Percentiles rank a stretch among this genome's conserved stretches.
phyloP scores from a whole-genome alignment of 2,797 vertebrate genomes.

The Danio choprae region DNA sequence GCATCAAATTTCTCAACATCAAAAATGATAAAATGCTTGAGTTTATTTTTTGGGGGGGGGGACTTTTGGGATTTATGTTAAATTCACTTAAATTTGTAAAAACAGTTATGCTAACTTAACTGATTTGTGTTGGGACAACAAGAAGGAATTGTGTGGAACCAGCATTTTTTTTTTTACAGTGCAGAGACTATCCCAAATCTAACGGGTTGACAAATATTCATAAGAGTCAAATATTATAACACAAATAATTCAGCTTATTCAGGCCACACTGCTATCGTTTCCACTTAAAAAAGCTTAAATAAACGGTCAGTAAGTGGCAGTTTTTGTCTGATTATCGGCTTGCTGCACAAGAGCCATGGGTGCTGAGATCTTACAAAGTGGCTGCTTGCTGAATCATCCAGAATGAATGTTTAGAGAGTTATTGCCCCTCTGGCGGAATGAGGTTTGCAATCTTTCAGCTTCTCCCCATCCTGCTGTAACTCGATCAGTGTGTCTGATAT shows the following conservation, averaged over 20 bases:
- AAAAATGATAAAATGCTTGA: too few relatives aligned
- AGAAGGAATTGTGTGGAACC: too few relatives aligned
- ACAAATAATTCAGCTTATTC: not conserved
- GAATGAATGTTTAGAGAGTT: conserved; percentile 32
- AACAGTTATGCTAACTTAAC: too few relatives aligned
- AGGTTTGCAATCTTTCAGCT: conserved; percentile 29
- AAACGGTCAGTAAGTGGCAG: not conserved
- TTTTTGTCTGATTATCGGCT: not conserved
- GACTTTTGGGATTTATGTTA: too few relatives aligned
- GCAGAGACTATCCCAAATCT: too few relatives aligned
- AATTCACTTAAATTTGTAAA: too few relatives aligned
- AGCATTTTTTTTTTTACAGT: too few relatives aligned
- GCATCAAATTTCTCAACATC: too few relatives aligned
- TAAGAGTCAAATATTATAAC: not conserved
- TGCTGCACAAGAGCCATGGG: not conserved
- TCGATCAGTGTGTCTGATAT: conserved; percentile 61
- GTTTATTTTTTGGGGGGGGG: too few relatives aligned
- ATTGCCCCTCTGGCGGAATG: conserved; percentile 29
- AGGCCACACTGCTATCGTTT: not conserved
- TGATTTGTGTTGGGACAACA: too few relatives aligned
- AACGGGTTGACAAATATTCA: not conserved
- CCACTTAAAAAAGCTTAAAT: not conserved
- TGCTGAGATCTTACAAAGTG: conserved; percentile 33
- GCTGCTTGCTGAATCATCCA: conserved; percentile 35
- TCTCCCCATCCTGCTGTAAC: conserved; percentile 60